Conservation (phyloP, 1,140 invertebrate genomes). For the Drosophila quadrilineata region DNA sequence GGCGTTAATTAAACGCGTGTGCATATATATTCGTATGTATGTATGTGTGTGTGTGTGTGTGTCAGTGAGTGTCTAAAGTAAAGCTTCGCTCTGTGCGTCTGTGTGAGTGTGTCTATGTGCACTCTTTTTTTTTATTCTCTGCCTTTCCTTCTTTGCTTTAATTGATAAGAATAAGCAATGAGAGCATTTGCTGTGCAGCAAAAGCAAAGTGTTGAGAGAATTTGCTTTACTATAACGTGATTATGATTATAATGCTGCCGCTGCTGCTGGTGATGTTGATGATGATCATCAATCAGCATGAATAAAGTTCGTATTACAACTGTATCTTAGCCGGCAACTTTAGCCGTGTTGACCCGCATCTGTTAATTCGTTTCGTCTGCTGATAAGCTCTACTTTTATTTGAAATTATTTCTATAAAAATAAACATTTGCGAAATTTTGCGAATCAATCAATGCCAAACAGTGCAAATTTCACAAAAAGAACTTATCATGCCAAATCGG, state of each 20-base stretch:
- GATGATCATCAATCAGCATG: constrained; percentile 6
- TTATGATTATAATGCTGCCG: no score
- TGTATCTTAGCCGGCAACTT: not conserved
- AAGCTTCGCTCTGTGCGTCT: no score
- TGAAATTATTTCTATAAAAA: constrained; percentile 3
- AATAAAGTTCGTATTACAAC: constrained; percentile 17
- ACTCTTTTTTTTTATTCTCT: constrained; percentile 13
- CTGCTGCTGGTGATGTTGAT: constrained; percentile 8
- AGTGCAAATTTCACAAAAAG: no score
- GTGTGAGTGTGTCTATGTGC: constrained; percentile 28
- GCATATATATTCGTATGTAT: constrained; percentile 6
- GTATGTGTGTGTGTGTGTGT: constrained; percentile 16
- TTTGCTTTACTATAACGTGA: constrained; percentile 4
- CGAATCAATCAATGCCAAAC: no score
- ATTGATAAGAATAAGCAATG: constrained; percentile 60
- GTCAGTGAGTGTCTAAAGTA: no score
- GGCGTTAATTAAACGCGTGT: constrained; percentile 65
- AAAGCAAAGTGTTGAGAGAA: constrained; percentile 4
- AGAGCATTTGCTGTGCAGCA: constrained; percentile 4
- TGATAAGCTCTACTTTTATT: constrained; percentile 15
- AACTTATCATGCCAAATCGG: no score
- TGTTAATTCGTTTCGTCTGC: not conserved
- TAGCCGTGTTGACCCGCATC: constrained; percentile 27
- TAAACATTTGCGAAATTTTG: no score
- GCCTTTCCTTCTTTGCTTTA: constrained; percentile 41